A percentile compares a stretch with the other conserved stretches of the same genome.
Conservation (phyloP, 2,888 invertebrate genomes). For the Pammene fasciana region DNA sequence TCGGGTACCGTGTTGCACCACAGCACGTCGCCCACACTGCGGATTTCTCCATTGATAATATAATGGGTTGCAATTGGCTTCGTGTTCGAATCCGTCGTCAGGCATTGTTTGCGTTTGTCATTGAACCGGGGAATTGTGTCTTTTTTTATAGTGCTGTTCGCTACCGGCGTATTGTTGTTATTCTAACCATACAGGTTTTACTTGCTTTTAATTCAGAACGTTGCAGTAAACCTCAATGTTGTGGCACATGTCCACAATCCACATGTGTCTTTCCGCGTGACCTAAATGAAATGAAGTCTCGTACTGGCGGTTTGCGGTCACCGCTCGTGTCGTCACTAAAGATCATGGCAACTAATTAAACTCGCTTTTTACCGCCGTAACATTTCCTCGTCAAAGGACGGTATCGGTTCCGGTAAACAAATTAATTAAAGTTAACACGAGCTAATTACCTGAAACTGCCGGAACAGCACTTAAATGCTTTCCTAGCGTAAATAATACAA, state of each 20-base stretch:
- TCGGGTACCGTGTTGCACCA: constrained; percentile 57
- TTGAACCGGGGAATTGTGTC: constrained; percentile 65
- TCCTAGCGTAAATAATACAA: constrained; percentile 30
- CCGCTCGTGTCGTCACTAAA: constrained; percentile 43
- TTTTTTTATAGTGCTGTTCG: constrained; percentile 55
- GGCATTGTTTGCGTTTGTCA: constrained; percentile 73
- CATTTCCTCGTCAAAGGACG: constrained; percentile 64
- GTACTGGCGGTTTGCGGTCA: constrained; percentile 47
- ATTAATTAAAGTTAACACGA: constrained; percentile 50
- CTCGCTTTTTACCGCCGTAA: constrained; percentile 52
- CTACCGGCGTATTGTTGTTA: constrained; percentile 48
- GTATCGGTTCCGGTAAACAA: constrained; percentile 57
- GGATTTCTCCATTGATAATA: constrained; percentile 76
- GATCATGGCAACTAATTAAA: constrained; percentile 48
- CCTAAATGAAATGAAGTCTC: constrained; percentile 49
- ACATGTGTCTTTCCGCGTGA: constrained; percentile 49
- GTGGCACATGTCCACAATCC: constrained; percentile 24
- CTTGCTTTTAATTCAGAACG: constrained; percentile 13
- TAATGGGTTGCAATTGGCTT: constrained; percentile 66
- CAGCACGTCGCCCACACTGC: constrained; percentile 62
- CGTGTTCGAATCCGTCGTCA: constrained; percentile 58
- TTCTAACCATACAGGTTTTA: constrained; percentile 45
- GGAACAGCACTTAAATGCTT: constrained; percentile 36
- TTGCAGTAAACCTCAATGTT: constrained; percentile 9
- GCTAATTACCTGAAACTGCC: constrained; percentile 48